Base-by-base conservation (phyloP, 92 coral and sea anemone genomes). In the Porites evermanni region DNA sequence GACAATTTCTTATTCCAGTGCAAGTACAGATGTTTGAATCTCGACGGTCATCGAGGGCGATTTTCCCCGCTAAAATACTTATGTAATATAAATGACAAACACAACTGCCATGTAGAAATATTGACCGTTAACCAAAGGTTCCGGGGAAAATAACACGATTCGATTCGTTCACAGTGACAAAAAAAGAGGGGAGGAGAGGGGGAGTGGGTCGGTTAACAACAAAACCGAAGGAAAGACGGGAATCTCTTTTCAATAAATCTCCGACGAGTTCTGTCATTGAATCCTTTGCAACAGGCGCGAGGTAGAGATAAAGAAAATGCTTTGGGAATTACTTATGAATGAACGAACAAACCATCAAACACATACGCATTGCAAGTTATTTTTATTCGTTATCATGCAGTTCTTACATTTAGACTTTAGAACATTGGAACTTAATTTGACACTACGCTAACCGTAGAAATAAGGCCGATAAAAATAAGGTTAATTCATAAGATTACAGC, bases 221-320 rank as follows among this genome's bases (percentile, higher is more conserved):
- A 56, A 56, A 56, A 11, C 61, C 23, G 58, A 72, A 20, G 14
- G 9, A 16, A 38, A 53, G 5, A 6, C 65, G 16, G 18, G 13
- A 61, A 64, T 63, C 29, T 59, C 17, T 2, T 24, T 71, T 67
- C 47, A 14, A 4, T 58, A 12, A 71, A 58, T 47, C 8, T 11
- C 59, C 78, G 26, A 20, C 19, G 58, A 71, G 12, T 12, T 47
- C 56, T 13, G 70, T 60, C 52, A 8, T 75, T 1, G 71, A 38
- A 74, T 74, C 80, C 87, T 83, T 74, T 83, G 79, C 74, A 64
- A 64, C 80, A 61, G 73, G 21, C 52, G 23, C 17, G 74, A 70
- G 70, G 78, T n/a, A 26, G 70, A 83, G 87, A 76, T 63, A 65
- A 73, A 89, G 85, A 79, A 89, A 85, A 90, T 90, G 93, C 93